Evolutionary conservation across 2,888 invertebrate genomes (phyloP).

Genomic region (Plagiodera versicolora): DNA sequence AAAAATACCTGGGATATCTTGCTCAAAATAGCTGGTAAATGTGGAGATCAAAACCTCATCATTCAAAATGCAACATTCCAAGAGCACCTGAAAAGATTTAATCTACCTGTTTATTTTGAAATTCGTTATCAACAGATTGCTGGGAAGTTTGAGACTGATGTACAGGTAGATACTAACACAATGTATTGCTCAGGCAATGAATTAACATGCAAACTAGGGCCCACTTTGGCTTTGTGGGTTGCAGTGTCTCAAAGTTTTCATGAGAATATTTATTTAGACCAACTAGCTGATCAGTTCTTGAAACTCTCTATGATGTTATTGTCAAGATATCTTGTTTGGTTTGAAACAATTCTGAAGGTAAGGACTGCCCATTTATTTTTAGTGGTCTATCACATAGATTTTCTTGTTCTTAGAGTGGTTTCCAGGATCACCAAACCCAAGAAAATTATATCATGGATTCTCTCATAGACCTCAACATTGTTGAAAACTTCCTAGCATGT

Average conservation of each 20-base stretch:
- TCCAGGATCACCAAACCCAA: conserved; percentile 27
- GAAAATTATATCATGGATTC: conserved; percentile 44
- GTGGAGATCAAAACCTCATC: conserved; percentile 63
- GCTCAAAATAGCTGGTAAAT: conserved; percentile 67
- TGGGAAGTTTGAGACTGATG: conserved; percentile 61
- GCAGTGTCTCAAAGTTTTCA: conserved; percentile 67
- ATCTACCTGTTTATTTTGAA: conserved; percentile 95
- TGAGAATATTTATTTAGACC: conserved; percentile 75
- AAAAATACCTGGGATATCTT: conserved; percentile 77
- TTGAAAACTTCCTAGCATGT: conserved; percentile 36
- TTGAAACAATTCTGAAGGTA: conserved; percentile 45
- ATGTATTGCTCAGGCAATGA: conserved; percentile 42
- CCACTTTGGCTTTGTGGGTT: conserved; percentile 56
- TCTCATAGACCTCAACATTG: conserved; percentile 41
- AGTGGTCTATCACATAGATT: conserved; percentile 5
- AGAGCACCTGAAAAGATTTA: conserved; percentile 81
- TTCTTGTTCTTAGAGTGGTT: conserved; percentile 23
- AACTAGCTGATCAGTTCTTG: conserved; percentile 83
- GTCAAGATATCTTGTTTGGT: conserved; percentile 79
- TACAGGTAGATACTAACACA: conserved; percentile 40
- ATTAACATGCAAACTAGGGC: conserved; percentile 55
- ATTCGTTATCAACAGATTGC: conserved; percentile 94
- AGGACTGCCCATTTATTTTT: conserved; percentile 11
- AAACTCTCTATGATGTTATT: conserved; percentile 84
- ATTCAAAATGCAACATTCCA: conserved; percentile 71